Evolutionary conservation across 2,113 vertebrate genomes (phyloP).

Genomic region (Lepus timidus): DNA sequence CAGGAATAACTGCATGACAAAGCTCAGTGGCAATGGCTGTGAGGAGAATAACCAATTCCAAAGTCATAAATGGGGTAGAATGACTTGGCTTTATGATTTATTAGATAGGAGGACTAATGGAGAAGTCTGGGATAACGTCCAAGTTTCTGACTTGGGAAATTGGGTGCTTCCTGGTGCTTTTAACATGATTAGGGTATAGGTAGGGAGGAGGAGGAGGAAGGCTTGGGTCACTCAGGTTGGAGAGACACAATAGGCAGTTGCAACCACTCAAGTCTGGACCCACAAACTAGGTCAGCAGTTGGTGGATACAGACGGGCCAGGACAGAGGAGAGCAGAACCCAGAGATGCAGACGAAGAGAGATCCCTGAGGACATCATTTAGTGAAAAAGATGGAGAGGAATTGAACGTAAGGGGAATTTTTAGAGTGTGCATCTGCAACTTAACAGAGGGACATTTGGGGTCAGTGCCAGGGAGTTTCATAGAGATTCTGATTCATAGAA

Average conservation of each 20-base stretch:
- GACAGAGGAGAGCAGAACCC: not conserved
- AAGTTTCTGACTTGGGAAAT: conserved; percentile 49
- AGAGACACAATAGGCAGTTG: not conserved
- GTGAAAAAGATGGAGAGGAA: conserved; percentile 24
- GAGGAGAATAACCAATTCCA: not conserved
- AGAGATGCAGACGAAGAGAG: not conserved
- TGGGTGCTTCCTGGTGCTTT: not conserved
- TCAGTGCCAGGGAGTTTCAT: conserved; percentile 57
- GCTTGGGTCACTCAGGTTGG: not conserved
- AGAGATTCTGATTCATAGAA: conserved; percentile 38
- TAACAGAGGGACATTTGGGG: conserved; percentile 18
- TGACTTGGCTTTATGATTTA: not conserved
- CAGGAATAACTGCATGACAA: conserved; percentile 21
- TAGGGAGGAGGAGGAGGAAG: not conserved
- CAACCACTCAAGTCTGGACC: not conserved
- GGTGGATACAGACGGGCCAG: not conserved
- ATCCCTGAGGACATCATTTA: not conserved
- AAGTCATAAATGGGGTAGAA: not conserved
- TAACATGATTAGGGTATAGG: not conserved
- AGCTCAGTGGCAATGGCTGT: not conserved
- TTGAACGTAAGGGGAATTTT: conserved; percentile 43
- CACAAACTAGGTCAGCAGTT: not conserved
- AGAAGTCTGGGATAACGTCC: conserved; percentile 36
- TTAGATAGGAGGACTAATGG: not conserved
- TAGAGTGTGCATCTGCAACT: conserved; percentile 61